Percentiles rank a stretch among this genome's conserved stretches.
Evolutionary conservation across 2,888 invertebrate species (phyloP).

Genomic region (Chrysomela aeneicollis): DNA sequence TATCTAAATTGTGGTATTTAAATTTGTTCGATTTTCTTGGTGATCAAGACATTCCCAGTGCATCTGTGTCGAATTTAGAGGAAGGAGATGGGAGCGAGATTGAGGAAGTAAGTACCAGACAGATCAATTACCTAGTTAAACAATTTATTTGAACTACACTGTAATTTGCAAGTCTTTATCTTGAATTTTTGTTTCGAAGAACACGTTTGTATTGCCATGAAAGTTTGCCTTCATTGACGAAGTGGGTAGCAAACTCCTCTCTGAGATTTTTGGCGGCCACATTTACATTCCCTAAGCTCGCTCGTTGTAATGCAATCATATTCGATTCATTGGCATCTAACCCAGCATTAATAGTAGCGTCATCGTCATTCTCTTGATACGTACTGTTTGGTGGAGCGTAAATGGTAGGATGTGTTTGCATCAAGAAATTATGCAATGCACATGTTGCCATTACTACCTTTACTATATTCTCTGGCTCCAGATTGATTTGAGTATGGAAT

Average conservation of each 20-base stretch:
- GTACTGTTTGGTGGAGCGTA: conserved; percentile 11
- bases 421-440: conserved; percentile 24
- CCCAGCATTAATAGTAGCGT: not conserved
- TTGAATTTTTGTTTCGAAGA: not conserved
- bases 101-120: conserved; percentile 4
- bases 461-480: conserved; percentile 12
- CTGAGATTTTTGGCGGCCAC: not conserved
- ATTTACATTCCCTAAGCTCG: not conserved
- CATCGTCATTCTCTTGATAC: conserved; percentile 6
- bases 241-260: not conserved
- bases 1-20: conserved; percentile 21
- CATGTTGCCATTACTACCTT: conserved; percentile 22
- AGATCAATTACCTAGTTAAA: not conserved
- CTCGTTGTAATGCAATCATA: not conserved
- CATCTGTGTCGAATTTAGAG: not conserved
- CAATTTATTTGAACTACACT: conserved; percentile 8
- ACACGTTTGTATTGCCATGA: not conserved
- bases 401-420: not conserved
- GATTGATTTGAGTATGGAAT: conserved; percentile 24
- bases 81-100: not conserved
- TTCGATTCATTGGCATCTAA: not conserved
- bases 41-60: conserved; percentile 21
- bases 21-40: conserved; percentile 16
- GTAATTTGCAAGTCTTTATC: no score
- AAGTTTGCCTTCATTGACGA: conserved; percentile 1